Conservation (phyloP, 2,888 invertebrate species). For the Orthonevra nobilis region DNA sequence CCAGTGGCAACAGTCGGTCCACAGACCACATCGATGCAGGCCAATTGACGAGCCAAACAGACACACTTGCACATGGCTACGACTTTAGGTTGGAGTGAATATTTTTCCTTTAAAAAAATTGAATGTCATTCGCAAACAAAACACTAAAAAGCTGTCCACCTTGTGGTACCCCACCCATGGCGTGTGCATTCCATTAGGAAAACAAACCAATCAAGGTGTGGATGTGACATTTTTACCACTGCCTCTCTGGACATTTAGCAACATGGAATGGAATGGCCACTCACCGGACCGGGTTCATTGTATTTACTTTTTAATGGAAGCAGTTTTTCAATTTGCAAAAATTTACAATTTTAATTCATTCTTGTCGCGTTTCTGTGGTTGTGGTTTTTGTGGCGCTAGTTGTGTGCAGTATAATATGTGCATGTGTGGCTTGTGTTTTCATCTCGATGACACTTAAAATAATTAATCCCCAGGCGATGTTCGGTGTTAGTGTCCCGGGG, state of each 20-base stretch:
- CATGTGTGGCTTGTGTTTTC: conserved; percentile 7
- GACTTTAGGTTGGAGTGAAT: conserved; percentile 20
- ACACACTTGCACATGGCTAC: not conserved
- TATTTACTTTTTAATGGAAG: conserved; percentile 28
- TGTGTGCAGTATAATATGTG: too few species aligned
- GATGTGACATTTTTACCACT: conserved; percentile 22
- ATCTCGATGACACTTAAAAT: conserved; percentile 58
- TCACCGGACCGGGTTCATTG: conserved; percentile 1
- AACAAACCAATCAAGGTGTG: conserved; percentile 53
- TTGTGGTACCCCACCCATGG: conserved; percentile 25
- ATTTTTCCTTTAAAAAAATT: conserved; percentile 42
- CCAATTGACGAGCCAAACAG: conserved; percentile 17
- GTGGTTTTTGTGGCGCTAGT: too few species aligned
- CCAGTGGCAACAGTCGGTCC: conserved; percentile 23
- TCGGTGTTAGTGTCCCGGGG: not conserved
- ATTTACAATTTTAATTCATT: conserved; percentile 6
- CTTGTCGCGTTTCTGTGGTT: not conserved
- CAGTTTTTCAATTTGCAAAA: conserved; percentile 45
- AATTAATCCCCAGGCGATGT: conserved; percentile 57
- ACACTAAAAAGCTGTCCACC: conserved; percentile 34
- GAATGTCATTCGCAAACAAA: conserved; percentile 31
- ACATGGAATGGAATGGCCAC: conserved; percentile 22
- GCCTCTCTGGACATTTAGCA: conserved; percentile 10
- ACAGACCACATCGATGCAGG: conserved; percentile 19
- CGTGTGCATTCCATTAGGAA: conserved; percentile 23